Percentiles rank a stretch among this genome's conserved stretches.
These are phyloP conservation scores for Dryobotodes eremita DNA, from an alignment of 2,888 invertebrate genomes.

Conservation along the genomic window DNA sequence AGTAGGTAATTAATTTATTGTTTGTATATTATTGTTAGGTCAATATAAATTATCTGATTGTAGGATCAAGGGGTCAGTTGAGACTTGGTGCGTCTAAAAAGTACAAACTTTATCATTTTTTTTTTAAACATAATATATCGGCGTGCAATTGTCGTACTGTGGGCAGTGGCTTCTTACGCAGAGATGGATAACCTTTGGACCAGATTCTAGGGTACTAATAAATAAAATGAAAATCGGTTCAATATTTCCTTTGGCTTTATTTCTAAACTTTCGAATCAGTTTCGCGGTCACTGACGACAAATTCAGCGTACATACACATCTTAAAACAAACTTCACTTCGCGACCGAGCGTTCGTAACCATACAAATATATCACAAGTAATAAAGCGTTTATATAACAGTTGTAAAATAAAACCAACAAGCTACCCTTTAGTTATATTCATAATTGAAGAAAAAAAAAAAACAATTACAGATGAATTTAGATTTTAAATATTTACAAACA, in stretches of 20 bases:
- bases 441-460: neutral
- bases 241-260: conserved; percentile 86
- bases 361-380: conserved; percentile 70
- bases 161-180: neutral
- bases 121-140: neutral
- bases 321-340: conserved; percentile 41
- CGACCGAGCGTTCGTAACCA: conserved; percentile 35
- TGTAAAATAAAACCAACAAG: conserved; percentile 57
- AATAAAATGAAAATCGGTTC: conserved; percentile 62
- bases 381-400: conserved; percentile 61
- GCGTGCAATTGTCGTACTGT: neutral
- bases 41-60: conserved; percentile 39
- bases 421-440: conserved; percentile 40
- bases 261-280: conserved; percentile 64
- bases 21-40: conserved; percentile 28
- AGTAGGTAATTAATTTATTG: no score
- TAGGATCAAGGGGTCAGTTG: conserved; percentile 42
- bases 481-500: conserved; percentile 38
- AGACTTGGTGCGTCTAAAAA: neutral
- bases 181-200: neutral
- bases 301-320: conserved; percentile 58
- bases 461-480: neutral
- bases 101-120: neutral
- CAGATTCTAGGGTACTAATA: neutral
- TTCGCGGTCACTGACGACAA: conserved; percentile 66